Conservation (phyloP, 2,113 vertebrate genomes). For the Xenus cinereus region DNA sequence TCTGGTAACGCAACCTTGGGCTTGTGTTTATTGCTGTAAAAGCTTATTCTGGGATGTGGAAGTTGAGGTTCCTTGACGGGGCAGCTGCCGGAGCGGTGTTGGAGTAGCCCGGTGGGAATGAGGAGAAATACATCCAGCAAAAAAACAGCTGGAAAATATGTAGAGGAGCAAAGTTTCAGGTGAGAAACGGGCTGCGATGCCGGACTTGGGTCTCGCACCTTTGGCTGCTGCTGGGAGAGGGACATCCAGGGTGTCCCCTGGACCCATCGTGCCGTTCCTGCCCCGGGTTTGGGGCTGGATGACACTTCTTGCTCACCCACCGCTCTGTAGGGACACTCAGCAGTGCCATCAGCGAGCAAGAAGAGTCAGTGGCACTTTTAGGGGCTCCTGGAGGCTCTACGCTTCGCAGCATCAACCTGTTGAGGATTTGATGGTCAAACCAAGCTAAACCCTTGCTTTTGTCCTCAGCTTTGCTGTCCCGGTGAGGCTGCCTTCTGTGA, state of each 20-base stretch:
- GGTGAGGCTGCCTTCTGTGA: background rate
- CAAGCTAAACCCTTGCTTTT: background rate
- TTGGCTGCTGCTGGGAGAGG: no score
- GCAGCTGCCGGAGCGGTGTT: background rate
- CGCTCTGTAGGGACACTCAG: accelerated
- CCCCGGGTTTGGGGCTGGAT: accelerated
- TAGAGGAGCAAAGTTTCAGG: background rate
- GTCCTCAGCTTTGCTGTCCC: background rate
- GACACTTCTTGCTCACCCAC: background rate
- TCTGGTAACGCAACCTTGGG: background rate
- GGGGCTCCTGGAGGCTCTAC: background rate
- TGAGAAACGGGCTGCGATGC: background rate
- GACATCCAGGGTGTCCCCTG: background rate
- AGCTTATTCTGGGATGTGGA: background rate
- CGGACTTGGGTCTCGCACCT: accelerated
- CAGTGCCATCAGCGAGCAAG: accelerated
- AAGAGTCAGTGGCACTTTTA: accelerated
- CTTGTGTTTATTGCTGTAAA: background rate
- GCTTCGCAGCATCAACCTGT: background rate
- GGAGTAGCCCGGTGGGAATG: background rate
- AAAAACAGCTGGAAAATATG: background rate
- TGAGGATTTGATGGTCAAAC: background rate
- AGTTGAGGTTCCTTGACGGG: background rate
- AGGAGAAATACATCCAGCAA: background rate
- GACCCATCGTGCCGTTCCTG: background rate